A percentile compares a stretch with the other conserved stretches of the same genome.
Evolutionary conservation across 2,113 vertebrate species (phyloP).

Genomic region (Aspidoscelis tigris): DNA sequence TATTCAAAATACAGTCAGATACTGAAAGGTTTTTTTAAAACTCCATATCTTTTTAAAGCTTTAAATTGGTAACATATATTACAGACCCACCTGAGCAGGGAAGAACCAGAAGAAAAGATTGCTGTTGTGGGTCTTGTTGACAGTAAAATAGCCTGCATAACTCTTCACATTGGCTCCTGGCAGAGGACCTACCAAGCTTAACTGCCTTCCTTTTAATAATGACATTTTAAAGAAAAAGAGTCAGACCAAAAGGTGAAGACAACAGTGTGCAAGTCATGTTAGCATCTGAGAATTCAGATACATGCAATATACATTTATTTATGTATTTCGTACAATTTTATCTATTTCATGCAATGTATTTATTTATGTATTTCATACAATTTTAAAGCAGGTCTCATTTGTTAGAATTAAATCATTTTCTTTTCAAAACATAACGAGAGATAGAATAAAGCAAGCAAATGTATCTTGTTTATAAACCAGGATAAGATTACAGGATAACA

Average conservation of each 20-base stretch:
- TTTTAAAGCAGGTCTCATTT: neutral
- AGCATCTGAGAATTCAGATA: neutral
- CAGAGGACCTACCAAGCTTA: conserved; percentile 78
- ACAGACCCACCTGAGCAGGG: conserved; percentile 79
- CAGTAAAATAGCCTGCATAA: conserved; percentile 82
- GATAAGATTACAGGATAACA: neutral
- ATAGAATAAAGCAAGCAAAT: neutral
- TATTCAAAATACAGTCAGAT: neutral
- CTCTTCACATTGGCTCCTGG: conserved; percentile 78
- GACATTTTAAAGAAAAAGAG: conserved; percentile 39
- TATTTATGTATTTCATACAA: neutral
- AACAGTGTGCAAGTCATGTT: neutral
- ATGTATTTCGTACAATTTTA: too few relatives aligned
- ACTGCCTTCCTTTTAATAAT: conserved; percentile 55
- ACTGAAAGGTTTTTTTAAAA: neutral
- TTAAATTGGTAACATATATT: conserved; percentile 25
- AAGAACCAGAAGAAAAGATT: conserved; percentile 91
- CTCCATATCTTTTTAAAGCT: conserved; percentile 30
- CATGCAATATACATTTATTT: neutral
- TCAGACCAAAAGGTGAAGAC: conserved; percentile 28
- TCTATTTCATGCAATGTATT: neutral
- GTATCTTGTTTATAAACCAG: neutral
- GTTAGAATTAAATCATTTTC: neutral
- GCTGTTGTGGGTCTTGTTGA: conserved; percentile 86
- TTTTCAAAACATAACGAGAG: neutral